These are phyloP conservation scores for Orthosia gothica DNA, from an alignment of 2,888 invertebrate genomes.

Conservation along the genomic window DNA sequence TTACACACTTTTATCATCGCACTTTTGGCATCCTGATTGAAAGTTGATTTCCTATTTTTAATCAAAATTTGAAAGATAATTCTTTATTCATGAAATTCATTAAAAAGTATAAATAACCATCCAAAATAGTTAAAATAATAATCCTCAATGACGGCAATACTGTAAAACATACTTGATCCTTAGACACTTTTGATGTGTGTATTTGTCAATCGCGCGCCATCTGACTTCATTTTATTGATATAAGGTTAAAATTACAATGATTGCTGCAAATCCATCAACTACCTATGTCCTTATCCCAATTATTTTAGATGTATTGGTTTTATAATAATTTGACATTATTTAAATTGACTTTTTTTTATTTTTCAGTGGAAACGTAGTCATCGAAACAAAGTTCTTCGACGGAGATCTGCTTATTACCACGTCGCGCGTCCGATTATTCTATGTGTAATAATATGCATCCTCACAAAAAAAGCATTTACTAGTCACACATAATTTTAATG, in stretches of 20 bases:
- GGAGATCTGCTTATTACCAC: conserved; percentile 98
- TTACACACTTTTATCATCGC: too few species aligned
- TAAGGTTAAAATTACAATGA: not conserved
- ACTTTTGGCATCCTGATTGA: too few species aligned
- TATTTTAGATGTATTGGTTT: not conserved
- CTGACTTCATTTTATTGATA: not conserved
- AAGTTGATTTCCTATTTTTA: too few species aligned
- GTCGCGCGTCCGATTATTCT: conserved; percentile 98
- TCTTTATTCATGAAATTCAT: too few species aligned
- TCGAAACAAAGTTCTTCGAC: conserved; percentile 99
- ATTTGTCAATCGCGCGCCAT: too few species aligned
- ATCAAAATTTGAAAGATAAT: too few species aligned
- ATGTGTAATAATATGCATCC: conserved; percentile 93
- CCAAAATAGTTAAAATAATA: too few species aligned
- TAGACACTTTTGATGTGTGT: too few species aligned
- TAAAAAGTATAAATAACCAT: too few species aligned
- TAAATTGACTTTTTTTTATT: conserved; percentile 1
- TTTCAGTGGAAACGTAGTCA: conserved; percentile 98
- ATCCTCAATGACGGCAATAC: too few species aligned
- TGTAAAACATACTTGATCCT: too few species aligned
- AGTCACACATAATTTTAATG: conserved; percentile 72
- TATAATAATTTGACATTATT: not conserved
- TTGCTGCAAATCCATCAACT: not conserved
- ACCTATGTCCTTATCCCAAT: not conserved
- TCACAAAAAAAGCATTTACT: conserved; percentile 75